Conservation (phyloP, 2,888 invertebrate genomes). For the Drosophila incognita region DNA sequence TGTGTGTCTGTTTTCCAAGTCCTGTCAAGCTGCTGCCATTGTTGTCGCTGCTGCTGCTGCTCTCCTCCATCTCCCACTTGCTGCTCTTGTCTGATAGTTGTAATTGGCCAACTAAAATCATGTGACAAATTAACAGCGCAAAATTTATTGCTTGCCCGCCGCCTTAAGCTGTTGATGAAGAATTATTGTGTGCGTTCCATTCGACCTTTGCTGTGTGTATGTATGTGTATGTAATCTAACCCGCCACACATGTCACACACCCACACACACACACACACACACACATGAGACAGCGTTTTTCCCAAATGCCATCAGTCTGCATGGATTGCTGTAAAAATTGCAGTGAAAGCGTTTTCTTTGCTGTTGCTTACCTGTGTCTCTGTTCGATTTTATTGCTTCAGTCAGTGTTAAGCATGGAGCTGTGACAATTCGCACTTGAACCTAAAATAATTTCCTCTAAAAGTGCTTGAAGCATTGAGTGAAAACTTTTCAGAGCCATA, state of each 20-base stretch:
- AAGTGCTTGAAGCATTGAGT: neutral
- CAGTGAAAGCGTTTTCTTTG: slow-evolving; percentile 11
- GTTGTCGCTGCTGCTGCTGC: slow-evolving; percentile 53
- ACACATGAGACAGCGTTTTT: slow-evolving; percentile 63
- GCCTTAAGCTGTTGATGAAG: slow-evolving; percentile 80
- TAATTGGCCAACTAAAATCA: slow-evolving; percentile 82
- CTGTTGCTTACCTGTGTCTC: slow-evolving; percentile 5
- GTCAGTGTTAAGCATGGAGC: neutral
- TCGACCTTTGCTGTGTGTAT: slow-evolving; percentile 3
- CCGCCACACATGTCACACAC: slow-evolving; percentile 5
- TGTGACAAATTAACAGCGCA: slow-evolving; percentile 83
- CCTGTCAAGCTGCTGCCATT: slow-evolving; percentile 66
- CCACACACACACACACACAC: neutral
- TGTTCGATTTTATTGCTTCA: neutral
- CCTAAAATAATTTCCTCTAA: neutral
- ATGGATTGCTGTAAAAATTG: slow-evolving; percentile 26
- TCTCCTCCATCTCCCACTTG: slow-evolving; percentile 9
- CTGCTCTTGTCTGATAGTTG: slow-evolving; percentile 71
- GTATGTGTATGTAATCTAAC: slow-evolving; percentile 8
- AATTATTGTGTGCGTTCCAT: slow-evolving; percentile 70
- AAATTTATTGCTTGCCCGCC: slow-evolving; percentile 81
- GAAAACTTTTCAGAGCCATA: neutral
- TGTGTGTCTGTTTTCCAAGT: slow-evolving; percentile 34
- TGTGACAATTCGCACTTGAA: neutral
- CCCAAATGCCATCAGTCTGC: slow-evolving; percentile 54